Base-by-base conservation (phyloP, 2,888 invertebrate genomes). In the Hyles lineata region DNA sequence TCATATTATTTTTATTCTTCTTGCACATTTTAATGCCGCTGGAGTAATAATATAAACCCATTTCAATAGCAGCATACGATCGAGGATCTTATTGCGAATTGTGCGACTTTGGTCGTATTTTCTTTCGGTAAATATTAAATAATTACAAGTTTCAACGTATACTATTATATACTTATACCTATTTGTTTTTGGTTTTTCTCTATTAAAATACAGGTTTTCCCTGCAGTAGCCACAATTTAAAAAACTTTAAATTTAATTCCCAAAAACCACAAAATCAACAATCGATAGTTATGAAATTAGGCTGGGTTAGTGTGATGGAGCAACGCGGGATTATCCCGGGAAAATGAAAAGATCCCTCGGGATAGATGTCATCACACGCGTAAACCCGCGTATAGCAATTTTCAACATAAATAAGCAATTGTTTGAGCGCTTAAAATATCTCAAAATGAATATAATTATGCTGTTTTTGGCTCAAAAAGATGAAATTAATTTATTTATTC, bases 261-360 rank as follows among this genome's bases (percentile, higher is more conserved):
- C 6, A 55, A 55, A 35, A 43, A 15, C 17, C 6, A 15, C 17
- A 9, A 60, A 60, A 23, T 15, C 1, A 60, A 60, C n/a, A n/a
- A 55, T 55, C 25, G 23, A 60, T 25, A 62, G 32, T 32, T 19
- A 7, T 50, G 23, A 23, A 67, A 50, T 67, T 23, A 50, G 23
- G 50, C 17, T n/a, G 29, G 15, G 67, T 21, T 63, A 21, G 35
- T 67, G 43, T 23, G 43, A 6, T 11, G 6, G 43, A 21, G 32
- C 23, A 43, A 50, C 50, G 23, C 23, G 43, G 43, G 17, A 67
- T 67, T 50, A 50, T 50, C 8, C 23, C 25, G 63, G 23, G 67
- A 23, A 50, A 67, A 67, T 67, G 67, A 50, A 67, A 23, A 23
- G 23, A 50, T 67, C 67, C 43, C 67, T 8, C 7, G 67, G 50